Conservation (phyloP, 2,797 vertebrate species). For the Salmo trutta region DNA sequence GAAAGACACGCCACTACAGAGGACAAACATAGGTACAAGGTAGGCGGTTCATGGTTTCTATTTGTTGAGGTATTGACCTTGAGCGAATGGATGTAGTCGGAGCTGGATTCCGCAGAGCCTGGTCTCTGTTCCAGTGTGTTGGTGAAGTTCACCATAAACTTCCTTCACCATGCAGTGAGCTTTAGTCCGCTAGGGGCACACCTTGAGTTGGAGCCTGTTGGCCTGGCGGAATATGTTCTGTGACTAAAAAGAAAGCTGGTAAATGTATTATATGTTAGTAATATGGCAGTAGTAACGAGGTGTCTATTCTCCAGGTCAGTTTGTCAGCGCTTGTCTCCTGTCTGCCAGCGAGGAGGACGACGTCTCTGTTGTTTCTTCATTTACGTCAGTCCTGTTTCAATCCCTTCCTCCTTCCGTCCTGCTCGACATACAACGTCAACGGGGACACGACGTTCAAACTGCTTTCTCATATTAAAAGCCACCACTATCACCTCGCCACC, state of each 20-base stretch:
- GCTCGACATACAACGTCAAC: conserved; percentile 64
- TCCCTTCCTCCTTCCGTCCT: conserved; percentile 80
- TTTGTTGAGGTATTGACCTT: too few species aligned
- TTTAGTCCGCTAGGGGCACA: not conserved
- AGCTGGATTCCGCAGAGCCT: too few species aligned
- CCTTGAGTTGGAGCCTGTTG: not conserved
- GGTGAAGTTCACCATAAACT: too few species aligned
- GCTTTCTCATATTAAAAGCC: conserved; percentile 54
- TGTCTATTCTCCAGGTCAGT: conserved; percentile 29
- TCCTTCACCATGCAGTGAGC: too few species aligned
- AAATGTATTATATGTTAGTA: not conserved
- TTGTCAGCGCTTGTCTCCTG: conserved; percentile 50
- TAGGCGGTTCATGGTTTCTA: too few species aligned
- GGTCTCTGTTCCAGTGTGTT: too few species aligned
- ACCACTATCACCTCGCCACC: conserved; percentile 71
- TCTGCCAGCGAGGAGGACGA: conserved; percentile 68
- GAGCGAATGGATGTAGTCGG: too few species aligned
- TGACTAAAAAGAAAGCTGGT: not conserved
- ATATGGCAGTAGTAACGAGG: not conserved
- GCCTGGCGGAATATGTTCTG: not conserved
- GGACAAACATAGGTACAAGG: too few species aligned
- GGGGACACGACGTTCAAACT: conserved; percentile 65
- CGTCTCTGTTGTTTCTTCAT: conserved; percentile 78
- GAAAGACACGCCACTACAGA: too few species aligned
- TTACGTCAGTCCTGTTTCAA: conserved; percentile 77